phyloP scores from a whole-genome alignment of 2,888 invertebrate genomes.

The Chrysotoxum bicinctum region DNA sequence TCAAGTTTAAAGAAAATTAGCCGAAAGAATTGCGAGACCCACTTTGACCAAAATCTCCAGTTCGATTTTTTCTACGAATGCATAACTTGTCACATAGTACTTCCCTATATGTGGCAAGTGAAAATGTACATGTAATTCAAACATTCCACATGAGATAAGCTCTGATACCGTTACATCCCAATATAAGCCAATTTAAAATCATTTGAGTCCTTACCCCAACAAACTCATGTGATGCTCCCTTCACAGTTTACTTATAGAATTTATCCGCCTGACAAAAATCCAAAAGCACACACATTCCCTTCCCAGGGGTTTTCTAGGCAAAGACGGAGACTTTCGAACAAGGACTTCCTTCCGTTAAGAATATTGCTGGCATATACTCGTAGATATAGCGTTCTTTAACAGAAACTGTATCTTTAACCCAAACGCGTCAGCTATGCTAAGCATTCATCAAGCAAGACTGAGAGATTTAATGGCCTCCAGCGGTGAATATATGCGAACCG shows the following conservation, averaged over 20 bases:
- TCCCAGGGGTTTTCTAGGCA: slow-evolving; percentile 2
- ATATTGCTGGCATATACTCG: background rate
- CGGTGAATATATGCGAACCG: slow-evolving; percentile 74
- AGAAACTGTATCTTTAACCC: slow-evolving; percentile 56
- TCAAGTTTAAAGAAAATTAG: too few relatives aligned
- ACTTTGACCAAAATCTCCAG: too few relatives aligned
- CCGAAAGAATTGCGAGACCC: too few relatives aligned
- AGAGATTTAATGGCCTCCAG: slow-evolving; percentile 75
- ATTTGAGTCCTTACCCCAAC: slow-evolving; percentile 41
- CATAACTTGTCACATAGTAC: too few relatives aligned
- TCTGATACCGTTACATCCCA: slow-evolving; percentile 1
- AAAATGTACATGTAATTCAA: background rate
- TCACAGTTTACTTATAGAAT: slow-evolving; percentile 46
- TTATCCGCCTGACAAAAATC: slow-evolving; percentile 48
- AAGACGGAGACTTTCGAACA: slow-evolving; percentile 43
- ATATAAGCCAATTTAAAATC: slow-evolving; percentile 37
- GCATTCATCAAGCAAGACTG: slow-evolving; percentile 75
- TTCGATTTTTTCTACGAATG: too few relatives aligned
- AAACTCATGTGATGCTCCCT: slow-evolving; percentile 23
- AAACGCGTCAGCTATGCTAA: slow-evolving; percentile 66
- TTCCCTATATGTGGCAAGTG: too few relatives aligned
- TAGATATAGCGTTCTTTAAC: background rate
- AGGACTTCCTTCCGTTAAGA: slow-evolving; percentile 37
- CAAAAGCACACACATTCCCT: background rate
- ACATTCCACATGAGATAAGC: slow-evolving; percentile 2